Evolutionary conservation across 2,888 invertebrate species (phyloP).

Genomic region (Gerris lacustris): DNA sequence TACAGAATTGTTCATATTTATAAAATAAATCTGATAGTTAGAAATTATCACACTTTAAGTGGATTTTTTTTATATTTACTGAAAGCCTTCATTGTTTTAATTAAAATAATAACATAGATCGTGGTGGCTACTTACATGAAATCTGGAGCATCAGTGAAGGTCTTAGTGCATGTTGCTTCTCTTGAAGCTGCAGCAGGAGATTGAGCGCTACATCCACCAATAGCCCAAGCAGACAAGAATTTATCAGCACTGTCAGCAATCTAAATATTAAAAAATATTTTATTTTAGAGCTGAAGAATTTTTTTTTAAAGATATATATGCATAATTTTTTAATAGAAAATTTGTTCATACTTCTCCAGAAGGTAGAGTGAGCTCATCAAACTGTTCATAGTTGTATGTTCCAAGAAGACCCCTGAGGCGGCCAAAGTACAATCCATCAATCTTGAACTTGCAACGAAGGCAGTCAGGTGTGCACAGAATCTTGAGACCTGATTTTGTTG

Average conservation of each 20-base stretch:
- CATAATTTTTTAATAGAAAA: background rate
- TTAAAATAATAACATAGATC: no score
- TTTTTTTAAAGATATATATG: no score
- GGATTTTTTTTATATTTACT: background rate
- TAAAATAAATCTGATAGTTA: background rate
- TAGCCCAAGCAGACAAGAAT: background rate
- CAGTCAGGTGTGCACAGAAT: constrained; percentile 50
- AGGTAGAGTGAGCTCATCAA: constrained; percentile 66
- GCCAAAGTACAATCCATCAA: constrained; percentile 78
- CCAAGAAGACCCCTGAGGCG: constrained; percentile 77
- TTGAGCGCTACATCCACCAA: background rate
- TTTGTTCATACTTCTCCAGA: constrained; percentile 47
- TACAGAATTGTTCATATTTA: background rate
- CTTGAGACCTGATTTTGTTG: constrained; percentile 51
- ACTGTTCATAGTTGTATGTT: constrained; percentile 76
- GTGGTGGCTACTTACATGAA: background rate
- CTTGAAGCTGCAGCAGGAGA: background rate
- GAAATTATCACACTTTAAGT: background rate
- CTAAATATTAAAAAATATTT: constrained; percentile 4
- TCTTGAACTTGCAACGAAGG: constrained; percentile 53
- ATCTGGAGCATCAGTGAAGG: background rate
- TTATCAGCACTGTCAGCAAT: background rate
- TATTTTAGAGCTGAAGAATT: background rate
- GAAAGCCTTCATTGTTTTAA: no score
- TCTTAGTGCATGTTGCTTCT: background rate